These are phyloP conservation scores for Rhagoletis pomonella DNA, from an alignment of 1,140 invertebrate genomes.

Conservation along the genomic window DNA sequence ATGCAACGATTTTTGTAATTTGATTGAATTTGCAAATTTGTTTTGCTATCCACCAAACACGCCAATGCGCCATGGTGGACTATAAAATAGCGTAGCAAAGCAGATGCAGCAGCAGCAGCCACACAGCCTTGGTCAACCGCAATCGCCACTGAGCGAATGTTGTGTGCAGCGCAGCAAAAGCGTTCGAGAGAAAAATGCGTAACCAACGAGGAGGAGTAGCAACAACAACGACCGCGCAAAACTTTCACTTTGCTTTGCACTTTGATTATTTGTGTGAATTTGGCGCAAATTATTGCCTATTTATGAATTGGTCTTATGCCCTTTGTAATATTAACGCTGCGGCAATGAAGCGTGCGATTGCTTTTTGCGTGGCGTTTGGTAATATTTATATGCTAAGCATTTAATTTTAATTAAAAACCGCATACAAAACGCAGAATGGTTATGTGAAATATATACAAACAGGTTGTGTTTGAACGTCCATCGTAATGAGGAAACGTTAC, in stretches of 20 bases:
- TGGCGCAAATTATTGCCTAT: too few relatives aligned
- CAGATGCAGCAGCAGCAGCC: too few relatives aligned
- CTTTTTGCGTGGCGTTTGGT: too few relatives aligned
- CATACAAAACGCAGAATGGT: not conserved
- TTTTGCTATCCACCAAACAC: not conserved
- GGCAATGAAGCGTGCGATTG: not conserved
- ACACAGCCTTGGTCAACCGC: not conserved
- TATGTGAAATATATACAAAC: not conserved
- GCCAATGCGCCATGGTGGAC: too few relatives aligned
- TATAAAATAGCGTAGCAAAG: too few relatives aligned
- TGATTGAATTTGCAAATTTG: constrained; percentile 10
- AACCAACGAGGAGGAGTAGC: too few relatives aligned
- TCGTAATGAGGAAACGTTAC: not conserved
- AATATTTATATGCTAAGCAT: not conserved
- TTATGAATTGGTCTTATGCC: too few relatives aligned
- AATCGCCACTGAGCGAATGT: not conserved
- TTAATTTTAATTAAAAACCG: constrained; percentile 35
- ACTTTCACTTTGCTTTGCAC: not conserved
- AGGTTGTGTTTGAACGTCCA: not conserved
- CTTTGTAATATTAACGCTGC: not conserved
- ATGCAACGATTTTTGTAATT: not conserved
- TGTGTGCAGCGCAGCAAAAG: too few relatives aligned
- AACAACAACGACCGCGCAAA: not conserved
- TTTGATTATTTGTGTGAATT: not conserved
- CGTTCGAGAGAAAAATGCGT: too few relatives aligned